Percentiles rank a stretch among this genome's conserved stretches.
Evolutionary conservation across 2,113 vertebrate species (phyloP).

Genomic region (Rhinolophus sinicus): DNA sequence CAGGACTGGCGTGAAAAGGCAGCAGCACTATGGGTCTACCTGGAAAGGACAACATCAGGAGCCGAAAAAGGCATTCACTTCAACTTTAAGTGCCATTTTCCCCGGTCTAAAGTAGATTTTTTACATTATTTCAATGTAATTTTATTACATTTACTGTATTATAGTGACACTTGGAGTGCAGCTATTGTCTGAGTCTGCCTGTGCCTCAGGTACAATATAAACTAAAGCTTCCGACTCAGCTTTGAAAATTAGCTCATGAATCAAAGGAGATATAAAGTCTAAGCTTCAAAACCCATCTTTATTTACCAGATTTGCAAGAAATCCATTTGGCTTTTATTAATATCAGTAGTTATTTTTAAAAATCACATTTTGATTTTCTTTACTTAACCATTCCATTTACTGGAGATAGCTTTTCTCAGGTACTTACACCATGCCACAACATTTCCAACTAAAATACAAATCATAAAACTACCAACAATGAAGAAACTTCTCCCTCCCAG

Average conservation of each 20-base stretch:
- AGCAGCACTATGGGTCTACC: background rate
- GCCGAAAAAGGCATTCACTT: conserved; percentile 50
- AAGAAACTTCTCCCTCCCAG: background rate
- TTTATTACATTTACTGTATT: conserved; percentile 79
- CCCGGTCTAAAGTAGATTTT: conserved; percentile 71
- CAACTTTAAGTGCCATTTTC: conserved; percentile 71
- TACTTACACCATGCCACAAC: conserved; percentile 40
- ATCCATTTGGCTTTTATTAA: conserved; percentile 71
- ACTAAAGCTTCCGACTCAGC: conserved; percentile 72
- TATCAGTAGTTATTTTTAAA: conserved; percentile 73
- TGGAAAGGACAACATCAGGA: conserved; percentile 40
- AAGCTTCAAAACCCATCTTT: conserved; percentile 69
- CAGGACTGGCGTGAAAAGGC: conserved; percentile 50
- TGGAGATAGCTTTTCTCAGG: conserved; percentile 39
- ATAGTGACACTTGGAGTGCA: conserved; percentile 69
- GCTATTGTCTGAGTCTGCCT: conserved; percentile 72
- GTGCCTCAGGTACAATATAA: conserved; percentile 73
- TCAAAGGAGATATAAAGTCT: conserved; percentile 72
- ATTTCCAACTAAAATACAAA: conserved; percentile 57
- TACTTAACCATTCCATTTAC: conserved; percentile 66
- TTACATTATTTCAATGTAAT: conserved; percentile 78
- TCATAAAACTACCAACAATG: conserved; percentile 60
- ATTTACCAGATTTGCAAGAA: conserved; percentile 76
- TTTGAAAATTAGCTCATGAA: conserved; percentile 77
- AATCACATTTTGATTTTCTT: conserved; percentile 73